A percentile compares a stretch with the other conserved stretches of the same genome.
Conservation (phyloP, 2,113 vertebrate genomes). For the Sinosuthora webbiana region DNA sequence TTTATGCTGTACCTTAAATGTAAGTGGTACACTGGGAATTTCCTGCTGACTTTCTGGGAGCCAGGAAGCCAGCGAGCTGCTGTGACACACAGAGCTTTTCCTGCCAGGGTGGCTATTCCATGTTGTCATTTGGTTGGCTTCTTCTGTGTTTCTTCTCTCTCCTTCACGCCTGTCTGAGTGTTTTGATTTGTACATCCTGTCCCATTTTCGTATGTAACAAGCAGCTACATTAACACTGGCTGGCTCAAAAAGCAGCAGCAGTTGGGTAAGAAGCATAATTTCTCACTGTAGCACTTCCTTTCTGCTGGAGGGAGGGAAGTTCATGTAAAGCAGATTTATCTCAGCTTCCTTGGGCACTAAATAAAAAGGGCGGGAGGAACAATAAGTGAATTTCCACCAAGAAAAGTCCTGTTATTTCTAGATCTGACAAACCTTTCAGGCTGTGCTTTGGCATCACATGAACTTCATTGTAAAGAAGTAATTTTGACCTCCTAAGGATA, state of each 20-base stretch:
- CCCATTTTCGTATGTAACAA: neutral
- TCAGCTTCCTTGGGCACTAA: neutral
- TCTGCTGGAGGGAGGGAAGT: neutral
- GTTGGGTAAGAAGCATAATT: neutral
- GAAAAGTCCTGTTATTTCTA: neutral
- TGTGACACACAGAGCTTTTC: neutral
- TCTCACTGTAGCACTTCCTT: neutral
- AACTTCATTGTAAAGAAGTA: neutral
- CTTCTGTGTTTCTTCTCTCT: neutral
- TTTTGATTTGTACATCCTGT: conserved; percentile 48
- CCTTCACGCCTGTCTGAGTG: conserved; percentile 30
- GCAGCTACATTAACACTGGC: neutral
- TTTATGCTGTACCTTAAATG: neutral
- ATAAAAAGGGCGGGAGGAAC: neutral
- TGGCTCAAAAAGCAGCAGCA: neutral
- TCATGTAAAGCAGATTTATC: neutral
- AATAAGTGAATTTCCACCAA: neutral
- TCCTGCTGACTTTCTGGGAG: neutral
- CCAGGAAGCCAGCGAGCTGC: neutral
- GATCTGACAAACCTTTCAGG: neutral
- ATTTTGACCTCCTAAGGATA: neutral
- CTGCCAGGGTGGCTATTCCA: neutral
- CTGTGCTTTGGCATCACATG: neutral
- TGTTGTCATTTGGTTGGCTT: neutral
- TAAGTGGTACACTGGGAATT: neutral